Base-by-base conservation (phyloP, 2,797 vertebrate species). In the Pangasius krempfi region DNA sequence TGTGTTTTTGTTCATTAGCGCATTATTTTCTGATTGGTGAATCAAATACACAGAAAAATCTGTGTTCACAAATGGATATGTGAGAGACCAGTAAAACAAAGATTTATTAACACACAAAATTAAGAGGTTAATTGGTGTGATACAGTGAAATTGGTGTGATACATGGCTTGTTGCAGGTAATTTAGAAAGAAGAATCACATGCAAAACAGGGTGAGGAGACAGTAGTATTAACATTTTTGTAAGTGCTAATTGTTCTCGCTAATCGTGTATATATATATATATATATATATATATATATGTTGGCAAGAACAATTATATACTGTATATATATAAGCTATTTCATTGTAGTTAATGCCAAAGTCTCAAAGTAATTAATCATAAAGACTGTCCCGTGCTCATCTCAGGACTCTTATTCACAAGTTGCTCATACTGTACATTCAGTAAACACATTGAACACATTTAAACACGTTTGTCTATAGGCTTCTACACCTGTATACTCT, bases 1-100 rank as follows among this genome's bases (percentile, higher is more conserved):
- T 64, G 58, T 62, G 80, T 40, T 83, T 83, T 52, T 52, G n/a
- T 84, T 84, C n/a, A 68, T 70, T 70, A 54, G 50, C 64, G 70
- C 47, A 50, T 83, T n/a, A 64, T 70, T 85, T 54, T 70, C n/a
- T 68, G 64, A 52, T 30, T 68, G 83, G 60, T 84, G 16, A 68
- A 33, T 84, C 40, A 30, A 84, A 84, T 52, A 50, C n/a, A 5
- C 27, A 66, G 27, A 68, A 47, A 66, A 68, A 84, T 83, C 81
- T 44, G 81, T 66, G 58, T 10, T 84, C 62, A 33, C 27, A 30
- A 84, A 84, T 62, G 27, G 60, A 66, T 68, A 20, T 68, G 5
- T 27, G 56, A 27, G 27, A 30, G 62, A 84, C 52, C n/a, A 84
- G 7, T 40, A 60, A 60, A 82, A 60, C 56, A 82, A 40, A 27